Conservation (phyloP, 2,888 invertebrate species). For the Drosophila trichaetosa region DNA sequence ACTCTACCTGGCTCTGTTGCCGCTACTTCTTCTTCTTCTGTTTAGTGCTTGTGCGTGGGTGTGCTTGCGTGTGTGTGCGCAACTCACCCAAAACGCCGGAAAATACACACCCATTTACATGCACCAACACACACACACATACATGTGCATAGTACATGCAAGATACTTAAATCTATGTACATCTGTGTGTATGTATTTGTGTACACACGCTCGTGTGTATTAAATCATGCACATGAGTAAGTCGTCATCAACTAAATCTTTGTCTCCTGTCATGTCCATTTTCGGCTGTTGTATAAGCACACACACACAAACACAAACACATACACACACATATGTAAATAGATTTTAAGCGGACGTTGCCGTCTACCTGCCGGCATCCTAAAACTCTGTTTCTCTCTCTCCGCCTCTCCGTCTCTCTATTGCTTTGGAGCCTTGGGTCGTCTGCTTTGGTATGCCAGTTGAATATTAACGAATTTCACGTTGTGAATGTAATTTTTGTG, state of each 20-base stretch:
- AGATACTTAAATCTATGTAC: slow-evolving; percentile 7
- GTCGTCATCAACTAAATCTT: slow-evolving; percentile 37
- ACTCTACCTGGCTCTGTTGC: background rate
- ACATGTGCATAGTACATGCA: slow-evolving; percentile 10
- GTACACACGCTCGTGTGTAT: slow-evolving; percentile 21
- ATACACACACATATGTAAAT: slow-evolving; percentile 28
- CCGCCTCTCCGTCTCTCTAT: background rate
- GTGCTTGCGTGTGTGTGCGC: slow-evolving; percentile 16
- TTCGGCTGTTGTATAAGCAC: slow-evolving; percentile 32
- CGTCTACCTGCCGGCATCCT: slow-evolving; percentile 36
- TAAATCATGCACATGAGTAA: slow-evolving; percentile 32
- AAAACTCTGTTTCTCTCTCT: slow-evolving; percentile 5
- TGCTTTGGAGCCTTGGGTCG: slow-evolving; percentile 30
- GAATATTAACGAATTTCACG: slow-evolving; percentile 64
- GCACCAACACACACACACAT: background rate
- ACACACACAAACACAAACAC: slow-evolving; percentile 1
- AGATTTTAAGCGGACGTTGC: slow-evolving; percentile 31
- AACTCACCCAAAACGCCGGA: slow-evolving; percentile 39
- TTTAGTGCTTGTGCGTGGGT: slow-evolving; percentile 25
- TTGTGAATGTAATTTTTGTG: slow-evolving; percentile 55
- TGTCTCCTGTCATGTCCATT: slow-evolving; percentile 39
- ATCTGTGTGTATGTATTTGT: background rate
- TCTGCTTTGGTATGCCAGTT: slow-evolving; percentile 50
- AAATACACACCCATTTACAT: slow-evolving; percentile 56
- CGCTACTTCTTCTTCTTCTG: slow-evolving; percentile 4